Conservation (phyloP, 2,797 vertebrate species). For the Okamejei kenojei region DNA sequence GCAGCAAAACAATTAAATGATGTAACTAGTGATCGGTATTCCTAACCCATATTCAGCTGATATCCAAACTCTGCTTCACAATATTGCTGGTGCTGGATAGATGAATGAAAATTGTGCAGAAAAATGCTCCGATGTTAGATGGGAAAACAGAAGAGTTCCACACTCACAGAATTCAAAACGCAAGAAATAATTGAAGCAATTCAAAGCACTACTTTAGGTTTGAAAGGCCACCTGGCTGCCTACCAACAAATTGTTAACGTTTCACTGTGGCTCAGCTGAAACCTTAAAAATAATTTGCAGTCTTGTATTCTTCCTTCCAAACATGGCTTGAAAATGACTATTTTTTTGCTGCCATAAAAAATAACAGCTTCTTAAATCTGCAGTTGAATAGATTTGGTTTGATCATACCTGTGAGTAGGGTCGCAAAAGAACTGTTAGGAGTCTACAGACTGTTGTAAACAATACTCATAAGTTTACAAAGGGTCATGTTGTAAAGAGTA, state of each 20-base stretch:
- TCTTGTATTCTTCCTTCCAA: neutral
- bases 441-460: neutral
- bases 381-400: neutral
- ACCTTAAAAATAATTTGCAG: neutral
- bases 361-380: neutral
- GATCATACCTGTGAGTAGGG: neutral
- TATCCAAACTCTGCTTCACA: neutral
- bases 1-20: neutral
- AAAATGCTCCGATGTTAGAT: neutral
- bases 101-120: neutral
- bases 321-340: neutral
- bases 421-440: neutral
- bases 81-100: neutral
- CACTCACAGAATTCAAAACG: neutral
- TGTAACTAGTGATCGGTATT: neutral
- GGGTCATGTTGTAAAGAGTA: neutral
- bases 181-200: conserved; percentile 24
- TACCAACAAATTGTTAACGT: neutral
- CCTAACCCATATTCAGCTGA: neutral
- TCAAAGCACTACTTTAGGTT: neutral
- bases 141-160: neutral
- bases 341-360: neutral
- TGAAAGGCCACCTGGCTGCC: neutral
- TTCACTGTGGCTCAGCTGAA: neutral
- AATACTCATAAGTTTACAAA: neutral